Conservation (phyloP, 1,140 invertebrate species). For the Drosophila baimaii region DNA sequence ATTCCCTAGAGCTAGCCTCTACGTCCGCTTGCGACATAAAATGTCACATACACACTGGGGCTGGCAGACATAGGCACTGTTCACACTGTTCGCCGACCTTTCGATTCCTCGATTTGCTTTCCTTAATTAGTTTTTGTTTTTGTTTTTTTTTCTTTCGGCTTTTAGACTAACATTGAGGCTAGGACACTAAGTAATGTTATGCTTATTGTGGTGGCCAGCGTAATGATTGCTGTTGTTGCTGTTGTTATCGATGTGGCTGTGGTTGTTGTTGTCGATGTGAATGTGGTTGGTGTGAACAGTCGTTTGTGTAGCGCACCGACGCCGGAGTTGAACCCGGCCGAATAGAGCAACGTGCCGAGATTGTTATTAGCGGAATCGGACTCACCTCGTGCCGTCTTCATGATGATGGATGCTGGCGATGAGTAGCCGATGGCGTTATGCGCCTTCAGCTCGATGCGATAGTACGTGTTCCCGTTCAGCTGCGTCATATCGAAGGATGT, state of each 20-base stretch:
- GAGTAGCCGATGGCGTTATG: slow-evolving; percentile 94
- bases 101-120: slow-evolving; percentile 44
- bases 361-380: slow-evolving; percentile 85
- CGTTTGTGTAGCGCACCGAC: slow-evolving; percentile 82
- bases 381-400: slow-evolving; percentile 95
- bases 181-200: slow-evolving; percentile 83
- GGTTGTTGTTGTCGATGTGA: slow-evolving; percentile 70
- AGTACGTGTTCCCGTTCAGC: slow-evolving; percentile 90
- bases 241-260: slow-evolving; percentile 70
- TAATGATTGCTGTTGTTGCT: slow-evolving; percentile 75
- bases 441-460: slow-evolving; percentile 92
- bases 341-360: slow-evolving; percentile 84
- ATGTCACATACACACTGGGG: not conserved
- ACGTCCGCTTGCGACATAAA: not conserved
- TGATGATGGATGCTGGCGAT: slow-evolving; percentile 88
- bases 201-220: slow-evolving; percentile 83
- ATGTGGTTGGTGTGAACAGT: slow-evolving; percentile 73
- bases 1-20: not conserved
- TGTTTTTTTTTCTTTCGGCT: slow-evolving; percentile 7
- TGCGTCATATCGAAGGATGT: slow-evolving; percentile 88
- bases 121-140: slow-evolving; percentile 11
- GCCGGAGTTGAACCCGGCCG: slow-evolving; percentile 82
- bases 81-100: not conserved
- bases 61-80: not conserved
- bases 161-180: slow-evolving; percentile 83